Evolutionary conservation across 92 coral and sea anemone species (phyloP).

Genomic region (Anthopleura xanthogrammica): DNA sequence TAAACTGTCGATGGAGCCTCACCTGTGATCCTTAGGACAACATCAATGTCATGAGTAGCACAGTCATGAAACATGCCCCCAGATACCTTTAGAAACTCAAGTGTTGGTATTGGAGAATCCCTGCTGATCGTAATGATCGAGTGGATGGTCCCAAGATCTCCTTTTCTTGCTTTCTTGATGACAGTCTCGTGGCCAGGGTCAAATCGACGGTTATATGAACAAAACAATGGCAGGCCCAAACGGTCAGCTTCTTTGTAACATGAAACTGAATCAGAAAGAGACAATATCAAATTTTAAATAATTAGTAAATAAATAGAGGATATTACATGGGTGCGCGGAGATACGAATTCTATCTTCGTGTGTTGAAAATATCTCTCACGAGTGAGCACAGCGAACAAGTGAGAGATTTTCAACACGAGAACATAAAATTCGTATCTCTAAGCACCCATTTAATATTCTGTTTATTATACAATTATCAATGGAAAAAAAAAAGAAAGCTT

Average conservation of each 20-base stretch:
- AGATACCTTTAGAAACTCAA: conserved; percentile 63
- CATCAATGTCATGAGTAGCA: conserved; percentile 85
- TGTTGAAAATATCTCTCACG: no score
- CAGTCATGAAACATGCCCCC: conserved; percentile 88
- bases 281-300: no score
- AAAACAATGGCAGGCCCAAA: conserved; percentile 52
- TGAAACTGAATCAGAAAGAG: conserved; percentile 31
- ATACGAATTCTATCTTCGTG: no score
- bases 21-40: conserved; percentile 67
- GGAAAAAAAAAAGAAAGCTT: no score
- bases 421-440: no score
- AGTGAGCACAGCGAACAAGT: no score
- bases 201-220: conserved; percentile 92
- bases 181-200: conserved; percentile 70
- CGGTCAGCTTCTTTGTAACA: conserved; percentile 84
- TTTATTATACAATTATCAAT: no score
- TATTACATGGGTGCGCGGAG: no score
- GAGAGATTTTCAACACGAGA: no score
- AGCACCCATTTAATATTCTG: no score
- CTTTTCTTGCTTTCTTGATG: conserved; percentile 44
- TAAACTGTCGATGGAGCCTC: conserved; percentile 78
- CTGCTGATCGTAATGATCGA: conserved; percentile 78
- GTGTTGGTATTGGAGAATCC: conserved; percentile 70
- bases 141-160: conserved; percentile 74
- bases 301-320: no score